phyloP scores from a whole-genome alignment of 2,797 vertebrate genomes.

The Crypturellus tataupa region DNA sequence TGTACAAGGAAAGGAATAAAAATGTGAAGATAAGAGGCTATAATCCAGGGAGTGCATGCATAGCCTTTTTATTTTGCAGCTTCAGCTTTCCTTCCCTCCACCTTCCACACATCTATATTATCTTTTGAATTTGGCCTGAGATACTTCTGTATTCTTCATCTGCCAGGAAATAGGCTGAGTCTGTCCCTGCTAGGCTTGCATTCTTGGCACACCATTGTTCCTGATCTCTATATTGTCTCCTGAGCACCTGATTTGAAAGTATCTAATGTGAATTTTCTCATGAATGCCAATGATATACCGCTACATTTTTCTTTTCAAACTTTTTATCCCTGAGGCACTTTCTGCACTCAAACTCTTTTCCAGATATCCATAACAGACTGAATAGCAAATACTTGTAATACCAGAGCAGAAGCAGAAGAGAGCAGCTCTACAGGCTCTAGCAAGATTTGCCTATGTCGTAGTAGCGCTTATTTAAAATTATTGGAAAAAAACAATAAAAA shows the following conservation, averaged over 20 bases:
- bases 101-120: slow-evolving; percentile 25
- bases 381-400: slow-evolving; percentile 74
- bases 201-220: slow-evolving; percentile 67
- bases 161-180: not conserved
- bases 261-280: slow-evolving; percentile 76
- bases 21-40: not conserved
- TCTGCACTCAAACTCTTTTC: slow-evolving; percentile 68
- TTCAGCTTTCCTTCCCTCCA: slow-evolving; percentile 43
- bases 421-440: slow-evolving; percentile 47
- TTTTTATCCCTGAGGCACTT: slow-evolving; percentile 72
- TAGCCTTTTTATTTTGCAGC: not conserved
- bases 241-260: slow-evolving; percentile 72
- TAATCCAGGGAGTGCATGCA: not conserved
- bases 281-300: slow-evolving; percentile 78
- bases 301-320: slow-evolving; percentile 74
- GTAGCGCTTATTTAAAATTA: slow-evolving; percentile 65
- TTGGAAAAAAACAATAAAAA: not conserved
- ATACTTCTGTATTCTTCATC: slow-evolving; percentile 8
- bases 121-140: slow-evolving; percentile 36
- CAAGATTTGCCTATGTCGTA: slow-evolving; percentile 53
- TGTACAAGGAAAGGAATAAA: not conserved
- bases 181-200: slow-evolving; percentile 36
- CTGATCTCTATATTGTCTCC: slow-evolving; percentile 76
- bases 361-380: slow-evolving; percentile 65
- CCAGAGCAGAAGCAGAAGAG: slow-evolving; percentile 37